Base-by-base conservation (phyloP, 1,140 invertebrate species). In the Platyscapa corneri region DNA sequence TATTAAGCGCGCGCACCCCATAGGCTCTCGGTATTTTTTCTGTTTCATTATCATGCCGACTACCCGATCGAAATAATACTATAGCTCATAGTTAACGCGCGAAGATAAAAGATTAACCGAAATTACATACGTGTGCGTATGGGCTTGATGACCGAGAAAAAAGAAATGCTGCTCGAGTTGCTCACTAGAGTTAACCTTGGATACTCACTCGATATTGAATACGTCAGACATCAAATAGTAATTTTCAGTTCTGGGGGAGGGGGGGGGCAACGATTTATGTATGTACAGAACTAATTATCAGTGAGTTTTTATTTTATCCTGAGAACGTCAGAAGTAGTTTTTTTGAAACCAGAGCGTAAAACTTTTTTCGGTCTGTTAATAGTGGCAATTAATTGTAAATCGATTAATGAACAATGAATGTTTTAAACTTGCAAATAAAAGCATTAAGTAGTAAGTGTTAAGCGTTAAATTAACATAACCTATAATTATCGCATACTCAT, bases 31-130 rank as follows among this genome's bases (percentile, higher is more conserved):
- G 34, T 30, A 49, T 37, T 56, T 27, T 46, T 60, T 23, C 23
- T 27, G 76, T 78, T 78, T 78, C 75, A 64, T 78, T 53, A 64
- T 64, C 32, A n/a, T 64, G 27, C 2, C 18, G 49, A 80, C 3
- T 14, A 42, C 46, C 46, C 65, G 77, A 76, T 83, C 49, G 46
- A 72, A 74, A 74, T 75, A 75, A 82, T n/a, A 34, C 27, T 8
- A 7, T 34, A 1, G 46, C 64, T 8, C 42, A 64, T 30, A 60
- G 70, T 42, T 30, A 64, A 34, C 30, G 79, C 64, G 74, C n/a
- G 32, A 53, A 83, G 60, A 83, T 85, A 80, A 79, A 75, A 80
- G 37, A 80, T 80, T 79, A 80, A 49, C 30, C 7, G 8, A 42
- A 84, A 27, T 39, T 53, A 42, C 34, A 18, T 39, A n/a, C 14